These are phyloP conservation scores for Aythya baeri DNA, from an alignment of 2,113 vertebrate genomes.

Conservation along the genomic window DNA sequence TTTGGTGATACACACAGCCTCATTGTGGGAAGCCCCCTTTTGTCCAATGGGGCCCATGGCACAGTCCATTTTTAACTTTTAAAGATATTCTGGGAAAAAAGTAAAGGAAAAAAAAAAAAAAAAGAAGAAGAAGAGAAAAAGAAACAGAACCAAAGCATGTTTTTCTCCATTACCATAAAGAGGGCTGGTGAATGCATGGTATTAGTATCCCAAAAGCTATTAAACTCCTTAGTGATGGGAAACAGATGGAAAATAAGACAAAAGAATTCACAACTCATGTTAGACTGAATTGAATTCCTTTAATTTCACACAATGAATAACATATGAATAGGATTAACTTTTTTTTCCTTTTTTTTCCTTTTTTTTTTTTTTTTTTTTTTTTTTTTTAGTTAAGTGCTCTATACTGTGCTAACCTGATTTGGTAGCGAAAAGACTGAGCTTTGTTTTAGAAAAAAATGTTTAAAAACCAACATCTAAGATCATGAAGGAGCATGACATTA, in stretches of 20 bases:
- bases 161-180: constrained; percentile 77
- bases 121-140: background rate
- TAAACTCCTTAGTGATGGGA: constrained; percentile 78
- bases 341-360: constrained; percentile 86
- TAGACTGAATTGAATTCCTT: constrained; percentile 88
- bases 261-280: constrained; percentile 85
- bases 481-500: constrained; percentile 98
- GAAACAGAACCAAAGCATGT: constrained; percentile 43
- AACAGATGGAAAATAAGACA: constrained; percentile 85
- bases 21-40: background rate
- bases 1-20: background rate
- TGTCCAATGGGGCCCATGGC: rapidly evolving
- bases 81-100: background rate
- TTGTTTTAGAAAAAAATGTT: constrained; percentile 92
- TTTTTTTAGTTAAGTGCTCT: constrained; percentile 97
- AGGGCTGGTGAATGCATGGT: constrained; percentile 69
- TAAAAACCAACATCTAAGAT: constrained; percentile 95
- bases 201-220: constrained; percentile 75
- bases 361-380: constrained; percentile 62
- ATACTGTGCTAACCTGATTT: constrained; percentile 95
- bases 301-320: constrained; percentile 99
- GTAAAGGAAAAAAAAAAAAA: too few species aligned
- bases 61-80: constrained; percentile 28
- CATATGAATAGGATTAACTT: constrained; percentile 99
- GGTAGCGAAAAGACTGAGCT: constrained; percentile 96